These are phyloP conservation scores for Hydroisotoma schaefferi DNA, from an alignment of 2,888 invertebrate species.

Conservation along the genomic window DNA sequence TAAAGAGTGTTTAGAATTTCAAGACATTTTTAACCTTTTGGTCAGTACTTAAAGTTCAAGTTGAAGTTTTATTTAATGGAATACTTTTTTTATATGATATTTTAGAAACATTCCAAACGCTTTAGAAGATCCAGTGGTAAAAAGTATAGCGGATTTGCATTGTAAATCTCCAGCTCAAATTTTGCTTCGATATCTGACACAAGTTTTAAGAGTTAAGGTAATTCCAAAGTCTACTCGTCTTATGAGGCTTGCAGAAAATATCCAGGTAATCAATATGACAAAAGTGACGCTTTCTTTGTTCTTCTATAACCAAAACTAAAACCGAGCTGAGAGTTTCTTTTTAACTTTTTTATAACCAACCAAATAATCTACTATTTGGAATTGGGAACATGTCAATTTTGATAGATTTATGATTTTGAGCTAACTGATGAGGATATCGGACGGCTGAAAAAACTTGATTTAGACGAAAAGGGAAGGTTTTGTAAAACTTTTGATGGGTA, in stretches of 20 bases:
- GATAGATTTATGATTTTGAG: constrained; percentile 32
- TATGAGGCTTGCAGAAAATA: constrained; percentile 68
- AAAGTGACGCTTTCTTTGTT: not conserved
- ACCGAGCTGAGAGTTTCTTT: too few relatives aligned
- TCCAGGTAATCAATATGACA: constrained; percentile 55
- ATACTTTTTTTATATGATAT: not conserved
- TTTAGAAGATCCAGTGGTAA: constrained; percentile 52
- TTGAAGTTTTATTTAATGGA: not conserved
- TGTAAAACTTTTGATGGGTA: constrained; percentile 26
- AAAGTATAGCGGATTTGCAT: constrained; percentile 54
- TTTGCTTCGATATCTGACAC: constrained; percentile 66
- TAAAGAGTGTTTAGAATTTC: not conserved
- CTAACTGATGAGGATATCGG: constrained; percentile 21
- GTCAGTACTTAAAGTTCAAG: not conserved
- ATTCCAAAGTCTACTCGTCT: constrained; percentile 82
- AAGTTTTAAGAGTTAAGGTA: constrained; percentile 64
- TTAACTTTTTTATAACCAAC: too few relatives aligned
- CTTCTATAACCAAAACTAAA: too few relatives aligned
- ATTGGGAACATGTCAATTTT: not conserved
- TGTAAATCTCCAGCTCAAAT: constrained; percentile 72
- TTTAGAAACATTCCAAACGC: constrained; percentile 27
- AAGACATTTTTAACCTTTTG: not conserved
- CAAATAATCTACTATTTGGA: constrained; percentile 2
- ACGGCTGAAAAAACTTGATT: constrained; percentile 23
- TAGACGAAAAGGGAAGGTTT: constrained; percentile 23